Conservation (phyloP, 2,113 vertebrate genomes). For the Pelodiscus sinensis region DNA sequence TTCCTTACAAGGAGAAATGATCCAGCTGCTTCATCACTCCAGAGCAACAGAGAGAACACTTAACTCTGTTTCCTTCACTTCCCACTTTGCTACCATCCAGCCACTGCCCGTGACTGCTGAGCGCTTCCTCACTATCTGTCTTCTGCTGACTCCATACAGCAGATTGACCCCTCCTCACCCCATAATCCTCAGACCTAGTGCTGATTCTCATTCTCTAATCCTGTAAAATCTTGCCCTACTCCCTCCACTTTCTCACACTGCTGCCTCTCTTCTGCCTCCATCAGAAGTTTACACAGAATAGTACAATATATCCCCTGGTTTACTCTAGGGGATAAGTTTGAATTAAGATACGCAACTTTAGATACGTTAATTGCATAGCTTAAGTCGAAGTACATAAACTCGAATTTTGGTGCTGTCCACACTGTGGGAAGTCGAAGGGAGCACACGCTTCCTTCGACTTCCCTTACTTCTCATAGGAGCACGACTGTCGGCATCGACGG, state of each 20-base stretch:
- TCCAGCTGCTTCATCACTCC: background rate
- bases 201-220: background rate
- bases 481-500: no score
- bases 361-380: no score
- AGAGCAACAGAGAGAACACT: background rate
- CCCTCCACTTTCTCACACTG: background rate
- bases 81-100: background rate
- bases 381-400: no score
- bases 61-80: rapidly evolving
- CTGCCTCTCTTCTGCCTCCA: background rate
- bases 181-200: background rate
- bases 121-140: background rate
- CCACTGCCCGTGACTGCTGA: background rate
- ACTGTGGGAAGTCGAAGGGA: no score
- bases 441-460: no score
- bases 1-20: background rate
- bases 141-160: background rate
- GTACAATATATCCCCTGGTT: background rate
- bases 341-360: no score
- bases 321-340: no score
- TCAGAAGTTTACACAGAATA: background rate
- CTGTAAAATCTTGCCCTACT: background rate
- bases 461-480: no score
- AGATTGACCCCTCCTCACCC: background rate
- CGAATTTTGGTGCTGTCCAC: no score